Evolutionary conservation across 2,113 vertebrate species (phyloP), one percentile per base, ranked within the genome.

Genomic region (Cyrtonyx montezumae): DNA sequence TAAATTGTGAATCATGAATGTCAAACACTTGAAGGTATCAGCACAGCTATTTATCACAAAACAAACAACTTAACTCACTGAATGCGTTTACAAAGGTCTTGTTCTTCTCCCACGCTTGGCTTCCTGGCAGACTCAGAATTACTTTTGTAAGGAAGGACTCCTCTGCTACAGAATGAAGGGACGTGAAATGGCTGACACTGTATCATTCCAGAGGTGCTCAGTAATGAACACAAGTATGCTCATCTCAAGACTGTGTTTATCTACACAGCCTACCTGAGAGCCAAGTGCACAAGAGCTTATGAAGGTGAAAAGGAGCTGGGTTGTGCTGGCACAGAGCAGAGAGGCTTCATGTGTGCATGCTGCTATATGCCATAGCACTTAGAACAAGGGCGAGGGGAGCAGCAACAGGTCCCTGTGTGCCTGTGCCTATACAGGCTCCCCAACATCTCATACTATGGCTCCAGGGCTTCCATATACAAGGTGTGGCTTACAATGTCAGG

Each of bases 21-120:
- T 70, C 84, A 95, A 91, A 92, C 51, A 83, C 56, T 94, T 93
- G 81, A 82, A 94, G 67, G 63, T 88, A 95, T 82, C 87, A 76
- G 49, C 32, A 55, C 66, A 91, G 37, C 34, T 84, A 59, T 95
- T 90, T 91, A 68, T 87, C 87, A 71, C 75, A 94, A 89, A 95
- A 81, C 81, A 96, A 95, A 91, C 87, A 85, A 53, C 59, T 85
- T 80, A 89, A 90, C 48, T 84, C 63, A 42, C 84, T 79, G 70
- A 94, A 61, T 1, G 4, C 78, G 59, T 84, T 91, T 94, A 79
- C 34, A 84, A 84, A 87, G 62, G 75, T 66, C 55, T 95, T 0
- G 0, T 80, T 88, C 55, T 77, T 92, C 65, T 92, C 67, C 61
- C n/a, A 46, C 5, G 0, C 58, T 69, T 79, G 34, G 19, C 51